Evolutionary conservation across 2,113 vertebrate species (phyloP).

Genomic region (Pseudonaja textilis): DNA sequence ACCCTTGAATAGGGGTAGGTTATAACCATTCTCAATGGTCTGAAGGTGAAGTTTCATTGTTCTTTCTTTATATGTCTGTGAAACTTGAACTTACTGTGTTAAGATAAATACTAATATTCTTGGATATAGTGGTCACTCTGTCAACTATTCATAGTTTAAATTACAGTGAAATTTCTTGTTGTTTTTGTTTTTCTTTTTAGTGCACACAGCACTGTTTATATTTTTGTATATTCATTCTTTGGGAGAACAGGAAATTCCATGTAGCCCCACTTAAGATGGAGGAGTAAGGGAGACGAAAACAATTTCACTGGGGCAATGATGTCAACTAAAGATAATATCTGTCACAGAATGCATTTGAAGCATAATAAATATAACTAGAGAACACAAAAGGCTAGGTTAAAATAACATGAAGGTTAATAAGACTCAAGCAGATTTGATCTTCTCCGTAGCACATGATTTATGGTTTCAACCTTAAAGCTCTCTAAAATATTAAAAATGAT

Average conservation of each 20-base stretch:
- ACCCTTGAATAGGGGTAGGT: background rate
- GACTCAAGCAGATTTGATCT: slow-evolving; percentile 28
- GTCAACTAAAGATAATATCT: slow-evolving; percentile 25
- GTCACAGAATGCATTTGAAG: slow-evolving; percentile 3
- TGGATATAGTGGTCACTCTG: background rate
- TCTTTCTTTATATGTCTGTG: background rate
- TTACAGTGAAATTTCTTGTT: background rate
- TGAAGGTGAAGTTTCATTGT: background rate
- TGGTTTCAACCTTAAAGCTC: background rate
- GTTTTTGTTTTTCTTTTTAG: background rate
- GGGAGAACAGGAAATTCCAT: slow-evolving; percentile 27
- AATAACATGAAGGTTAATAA: slow-evolving; percentile 6
- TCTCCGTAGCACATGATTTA: background rate
- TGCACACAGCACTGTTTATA: background rate
- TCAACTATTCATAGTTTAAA: background rate
- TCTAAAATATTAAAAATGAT: slow-evolving; percentile 13
- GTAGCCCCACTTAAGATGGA: background rate
- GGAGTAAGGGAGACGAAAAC: background rate
- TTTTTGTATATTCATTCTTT: slow-evolving; percentile 13
- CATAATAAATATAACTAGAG: slow-evolving; percentile 5
- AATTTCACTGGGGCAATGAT: background rate
- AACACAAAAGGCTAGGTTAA: slow-evolving; percentile 23
- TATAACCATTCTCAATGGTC: background rate
- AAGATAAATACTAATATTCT: background rate
- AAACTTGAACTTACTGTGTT: background rate